These are phyloP conservation scores for Phalanger gymnotis DNA, from an alignment of 2,797 vertebrate species.

Conservation along the genomic window DNA sequence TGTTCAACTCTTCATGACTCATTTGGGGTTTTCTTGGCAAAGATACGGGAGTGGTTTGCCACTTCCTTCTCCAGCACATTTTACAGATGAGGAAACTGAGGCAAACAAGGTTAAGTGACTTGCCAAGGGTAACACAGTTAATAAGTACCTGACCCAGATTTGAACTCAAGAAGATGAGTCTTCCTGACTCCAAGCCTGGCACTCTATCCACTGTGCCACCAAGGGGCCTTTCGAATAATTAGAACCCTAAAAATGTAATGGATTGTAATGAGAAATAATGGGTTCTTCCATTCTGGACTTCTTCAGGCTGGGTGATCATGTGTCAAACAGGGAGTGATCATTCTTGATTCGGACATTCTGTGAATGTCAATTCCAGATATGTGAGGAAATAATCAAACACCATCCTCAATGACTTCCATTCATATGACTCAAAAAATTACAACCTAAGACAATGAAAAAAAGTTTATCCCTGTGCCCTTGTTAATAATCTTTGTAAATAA, in stretches of 20 bases:
- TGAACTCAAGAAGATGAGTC: background rate
- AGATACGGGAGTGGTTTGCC: background rate
- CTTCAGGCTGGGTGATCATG: background rate
- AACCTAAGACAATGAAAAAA: background rate
- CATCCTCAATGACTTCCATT: background rate
- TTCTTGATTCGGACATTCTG: background rate
- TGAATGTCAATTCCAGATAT: background rate
- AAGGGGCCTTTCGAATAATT: background rate
- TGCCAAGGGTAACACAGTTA: background rate
- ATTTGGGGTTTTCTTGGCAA: background rate
- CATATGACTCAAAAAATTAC: background rate
- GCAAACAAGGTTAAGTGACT: background rate
- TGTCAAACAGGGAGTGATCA: background rate
- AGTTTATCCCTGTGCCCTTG: too few species aligned
- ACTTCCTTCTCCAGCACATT: background rate
- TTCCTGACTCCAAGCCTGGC: too few species aligned
- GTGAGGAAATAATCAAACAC: background rate
- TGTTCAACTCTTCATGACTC: background rate
- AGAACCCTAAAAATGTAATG: background rate
- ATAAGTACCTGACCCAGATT: background rate
- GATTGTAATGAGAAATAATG: background rate
- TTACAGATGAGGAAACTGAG: background rate
- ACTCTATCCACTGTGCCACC: too few species aligned
- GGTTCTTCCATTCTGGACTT: background rate
- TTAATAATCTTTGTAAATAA: background rate